These are phyloP conservation scores for Aphodius granarius DNA, from an alignment of 2,888 invertebrate genomes.

Conservation along the genomic window DNA sequence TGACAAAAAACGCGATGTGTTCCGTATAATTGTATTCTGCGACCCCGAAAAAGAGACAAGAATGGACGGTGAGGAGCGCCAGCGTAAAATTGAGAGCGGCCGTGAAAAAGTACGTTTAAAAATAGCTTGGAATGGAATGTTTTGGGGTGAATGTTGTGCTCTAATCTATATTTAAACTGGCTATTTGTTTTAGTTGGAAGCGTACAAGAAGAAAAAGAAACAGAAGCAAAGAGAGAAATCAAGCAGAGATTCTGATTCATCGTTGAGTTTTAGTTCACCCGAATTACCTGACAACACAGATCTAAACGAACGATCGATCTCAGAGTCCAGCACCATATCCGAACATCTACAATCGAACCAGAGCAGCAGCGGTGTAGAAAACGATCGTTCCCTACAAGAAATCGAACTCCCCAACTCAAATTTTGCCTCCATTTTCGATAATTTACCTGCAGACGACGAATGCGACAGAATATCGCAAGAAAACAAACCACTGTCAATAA, in stretches of 20 bases:
- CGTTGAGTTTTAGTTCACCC: slow-evolving; percentile 11
- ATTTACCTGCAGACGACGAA: slow-evolving; percentile 33
- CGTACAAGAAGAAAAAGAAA: slow-evolving; percentile 25
- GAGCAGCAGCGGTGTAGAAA: slow-evolving; percentile 39
- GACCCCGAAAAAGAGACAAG: background rate
- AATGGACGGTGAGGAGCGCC: slow-evolving; percentile 25
- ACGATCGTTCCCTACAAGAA: slow-evolving; percentile 52
- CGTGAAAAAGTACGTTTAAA: slow-evolving; percentile 28
- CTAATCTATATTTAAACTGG: slow-evolving; percentile 13
- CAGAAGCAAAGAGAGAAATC: slow-evolving; percentile 16
- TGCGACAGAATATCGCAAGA: slow-evolving; percentile 39
- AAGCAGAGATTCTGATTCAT: slow-evolving; percentile 17
- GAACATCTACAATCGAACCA: slow-evolving; percentile 28
- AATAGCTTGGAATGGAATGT: no score
- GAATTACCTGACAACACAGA: slow-evolving; percentile 10
- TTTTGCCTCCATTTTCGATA: slow-evolving; percentile 34
- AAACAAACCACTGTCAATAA: slow-evolving; percentile 38
- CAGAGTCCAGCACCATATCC: slow-evolving; percentile 30
- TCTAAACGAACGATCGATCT: background rate
- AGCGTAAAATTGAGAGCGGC: slow-evolving; percentile 22
- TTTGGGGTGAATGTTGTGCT: background rate
- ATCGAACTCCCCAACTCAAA: slow-evolving; percentile 43
- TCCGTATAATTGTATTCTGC: background rate
- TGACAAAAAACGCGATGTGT: background rate
- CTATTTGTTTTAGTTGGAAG: slow-evolving; percentile 25